Base-by-base conservation (phyloP, 2,797 vertebrate genomes). In the Macroramphosus scolopax region DNA sequence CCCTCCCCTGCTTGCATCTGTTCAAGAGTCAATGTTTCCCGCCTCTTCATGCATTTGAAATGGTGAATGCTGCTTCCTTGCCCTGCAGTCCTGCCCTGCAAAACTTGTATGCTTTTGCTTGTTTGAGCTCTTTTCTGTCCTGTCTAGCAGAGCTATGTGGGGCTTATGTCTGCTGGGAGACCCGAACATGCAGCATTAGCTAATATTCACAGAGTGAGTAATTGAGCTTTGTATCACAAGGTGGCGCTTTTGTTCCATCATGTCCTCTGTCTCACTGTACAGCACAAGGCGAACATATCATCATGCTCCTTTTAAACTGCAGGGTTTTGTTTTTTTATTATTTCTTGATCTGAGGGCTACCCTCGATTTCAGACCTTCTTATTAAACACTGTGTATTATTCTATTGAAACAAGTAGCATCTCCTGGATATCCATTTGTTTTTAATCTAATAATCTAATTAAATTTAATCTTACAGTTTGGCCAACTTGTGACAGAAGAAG, bases 171-270 rank as follows among this genome's bases (percentile, higher is more conserved):
- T 65, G 66, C 88, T 58, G 71, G 87, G 77, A 88, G 88, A 81
- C 78, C 79, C 75, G 92, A 93, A 57, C 71, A 91, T 68, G 63
- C 86, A 51, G 76, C 77, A 16, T 63, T 91, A 15, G 51, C 87
- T 81, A 82, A 82, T 66, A 71, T 89, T 67, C 85, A 83, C 41
- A 89, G 89, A 87, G 93, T 93, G 87, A 93, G 90, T 91, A 77
- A 36, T 57, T 50, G 5, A 17, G 11, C 14, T 33, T 50, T 51
- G 3, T 30, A 45, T 46, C 82, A 74, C 75, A 44, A 67, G 75
- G 62, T 78, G 80, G 77, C 39, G 63, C 59, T 51, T 11, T 70
- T 77, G 67, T 34, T 28, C 47, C 28, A 2, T 69, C 38, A 17
- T 33, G 12, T 25, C 5, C 8, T 46, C 6, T 41, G 8, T 49